These are phyloP conservation scores for Notoglanidium macrostoma DNA, from an alignment of 2,797 vertebrate genomes.

Conservation along the genomic window DNA sequence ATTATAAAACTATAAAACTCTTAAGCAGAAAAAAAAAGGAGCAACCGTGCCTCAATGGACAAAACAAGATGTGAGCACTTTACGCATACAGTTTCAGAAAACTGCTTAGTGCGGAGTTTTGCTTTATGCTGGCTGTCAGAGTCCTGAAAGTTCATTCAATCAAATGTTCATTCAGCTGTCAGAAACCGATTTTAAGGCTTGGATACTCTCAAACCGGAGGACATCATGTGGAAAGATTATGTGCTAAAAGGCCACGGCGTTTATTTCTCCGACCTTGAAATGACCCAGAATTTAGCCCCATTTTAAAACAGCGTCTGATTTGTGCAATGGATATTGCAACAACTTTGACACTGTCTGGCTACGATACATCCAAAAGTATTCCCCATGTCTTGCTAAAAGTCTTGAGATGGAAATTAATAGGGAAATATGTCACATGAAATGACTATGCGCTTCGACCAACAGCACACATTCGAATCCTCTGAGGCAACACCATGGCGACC, in stretches of 20 bases:
- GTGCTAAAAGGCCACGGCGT: background rate
- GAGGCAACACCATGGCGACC: constrained; percentile 60
- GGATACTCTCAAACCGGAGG: background rate
- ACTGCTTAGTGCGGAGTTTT: background rate
- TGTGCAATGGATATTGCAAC: background rate
- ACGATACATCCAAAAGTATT: background rate
- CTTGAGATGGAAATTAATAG: constrained; percentile 8
- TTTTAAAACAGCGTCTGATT: background rate
- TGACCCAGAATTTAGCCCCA: background rate
- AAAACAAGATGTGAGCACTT: background rate
- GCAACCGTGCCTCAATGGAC: background rate
- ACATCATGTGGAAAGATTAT: background rate
- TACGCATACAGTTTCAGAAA: background rate
- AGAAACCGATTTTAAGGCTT: background rate
- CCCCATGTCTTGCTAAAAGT: background rate
- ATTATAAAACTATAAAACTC: background rate
- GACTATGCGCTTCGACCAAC: constrained; percentile 16
- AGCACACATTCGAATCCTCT: constrained; percentile 46
- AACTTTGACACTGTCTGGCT: background rate
- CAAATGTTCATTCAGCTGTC: constrained; percentile 5
- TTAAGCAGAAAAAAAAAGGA: background rate
- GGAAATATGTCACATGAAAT: constrained; percentile 45
- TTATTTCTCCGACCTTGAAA: constrained; percentile 1
- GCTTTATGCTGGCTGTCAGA: background rate
- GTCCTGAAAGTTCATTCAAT: background rate